A percentile compares a stretch with the other conserved stretches of the same genome.
Evolutionary conservation across 2,888 invertebrate species (phyloP).

Genomic region (Drymonia ruficornis): DNA sequence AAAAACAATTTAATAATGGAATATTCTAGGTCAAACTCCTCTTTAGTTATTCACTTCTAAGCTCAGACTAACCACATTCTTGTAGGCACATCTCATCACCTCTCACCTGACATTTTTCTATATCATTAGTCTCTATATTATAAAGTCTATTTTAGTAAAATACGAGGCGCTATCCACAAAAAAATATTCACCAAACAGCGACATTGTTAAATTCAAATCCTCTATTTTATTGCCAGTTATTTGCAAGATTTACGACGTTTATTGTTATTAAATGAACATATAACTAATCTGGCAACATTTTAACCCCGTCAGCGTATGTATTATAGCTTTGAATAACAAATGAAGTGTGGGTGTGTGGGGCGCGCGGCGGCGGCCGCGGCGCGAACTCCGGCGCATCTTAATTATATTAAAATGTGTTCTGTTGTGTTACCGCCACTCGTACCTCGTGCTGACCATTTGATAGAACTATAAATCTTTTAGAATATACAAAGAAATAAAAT

Average conservation of each 20-base stretch:
- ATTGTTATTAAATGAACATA: slow-evolving; percentile 25
- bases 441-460: slow-evolving; percentile 29
- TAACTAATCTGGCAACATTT: slow-evolving; percentile 45
- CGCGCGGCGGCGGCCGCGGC: slow-evolving; percentile 35
- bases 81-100: not conserved
- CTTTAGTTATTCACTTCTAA: not conserved
- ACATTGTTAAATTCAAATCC: slow-evolving; percentile 38
- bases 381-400: slow-evolving; percentile 59
- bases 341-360: slow-evolving; percentile 21
- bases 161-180: not conserved
- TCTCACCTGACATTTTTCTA: not conserved
- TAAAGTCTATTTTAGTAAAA: not conserved
- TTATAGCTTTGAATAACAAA: slow-evolving; percentile 34
- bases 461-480: slow-evolving; percentile 32
- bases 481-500: slow-evolving; percentile 4
- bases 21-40: not conserved
- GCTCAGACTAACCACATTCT: not conserved
- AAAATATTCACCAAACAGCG: slow-evolving; percentile 8
- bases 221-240: slow-evolving; percentile 19
- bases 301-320: slow-evolving; percentile 28
- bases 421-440: slow-evolving; percentile 44
- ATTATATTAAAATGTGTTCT: slow-evolving; percentile 61
- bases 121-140: not conserved
- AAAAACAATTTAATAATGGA: no score
- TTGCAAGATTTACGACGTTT: slow-evolving; percentile 32